These are phyloP conservation scores for Ophion ellenae DNA, from an alignment of 2,888 invertebrate genomes.

Conservation along the genomic window DNA sequence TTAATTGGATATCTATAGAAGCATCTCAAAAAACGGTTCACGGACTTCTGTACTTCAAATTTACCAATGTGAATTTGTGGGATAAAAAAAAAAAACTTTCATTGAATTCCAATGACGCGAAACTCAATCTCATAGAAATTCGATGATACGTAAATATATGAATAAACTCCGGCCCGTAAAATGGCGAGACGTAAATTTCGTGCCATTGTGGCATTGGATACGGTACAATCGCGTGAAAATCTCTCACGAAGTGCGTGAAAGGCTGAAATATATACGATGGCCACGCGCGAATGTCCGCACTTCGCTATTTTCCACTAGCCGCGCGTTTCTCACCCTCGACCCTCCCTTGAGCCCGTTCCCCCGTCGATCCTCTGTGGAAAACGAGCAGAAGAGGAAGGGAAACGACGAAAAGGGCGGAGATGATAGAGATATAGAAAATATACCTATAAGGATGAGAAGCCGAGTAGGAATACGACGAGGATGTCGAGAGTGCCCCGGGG, in stretches of 20 bases:
- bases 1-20: no score
- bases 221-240: constrained; percentile 5
- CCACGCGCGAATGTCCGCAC: constrained; percentile 33
- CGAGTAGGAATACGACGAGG: constrained; percentile 47
- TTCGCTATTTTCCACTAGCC: constrained; percentile 30
- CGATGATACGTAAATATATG: constrained; percentile 1
- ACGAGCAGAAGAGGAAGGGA: not conserved
- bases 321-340: not conserved
- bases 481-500: constrained; percentile 52
- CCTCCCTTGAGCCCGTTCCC: not conserved
- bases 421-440: constrained; percentile 52
- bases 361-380: constrained; percentile 1
- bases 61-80: no score
- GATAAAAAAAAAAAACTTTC: no score
- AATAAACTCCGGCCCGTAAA: not conserved
- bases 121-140: not conserved
- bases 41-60: no score
- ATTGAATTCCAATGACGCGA: not conserved
- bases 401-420: constrained; percentile 1
- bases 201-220: constrained; percentile 40
- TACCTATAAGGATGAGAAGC: constrained; percentile 53
- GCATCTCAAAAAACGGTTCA: no score
- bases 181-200: not conserved
- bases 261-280: constrained; percentile 18
- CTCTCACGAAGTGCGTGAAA: constrained; percentile 4